A percentile compares a stretch with the other conserved stretches of the same genome.
Conservation (phyloP, 64 coral and sea anemone species). For the Pachyseris speciosa region DNA sequence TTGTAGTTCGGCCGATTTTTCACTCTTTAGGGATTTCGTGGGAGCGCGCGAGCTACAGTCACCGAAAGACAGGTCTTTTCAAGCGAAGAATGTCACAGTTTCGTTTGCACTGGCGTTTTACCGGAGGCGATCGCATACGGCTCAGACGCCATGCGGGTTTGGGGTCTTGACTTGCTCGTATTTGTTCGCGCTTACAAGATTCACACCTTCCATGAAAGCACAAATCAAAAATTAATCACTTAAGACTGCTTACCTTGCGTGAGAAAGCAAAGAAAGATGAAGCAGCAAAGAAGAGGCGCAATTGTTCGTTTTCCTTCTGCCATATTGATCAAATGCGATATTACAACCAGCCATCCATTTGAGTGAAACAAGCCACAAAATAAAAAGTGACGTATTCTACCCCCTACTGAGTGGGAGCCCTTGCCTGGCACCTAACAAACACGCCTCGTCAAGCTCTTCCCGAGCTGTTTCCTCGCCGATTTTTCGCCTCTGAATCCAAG, state of each 20-base stretch:
- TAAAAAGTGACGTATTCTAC: conserved; percentile 32
- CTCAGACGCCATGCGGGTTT: background rate
- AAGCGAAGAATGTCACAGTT: background rate
- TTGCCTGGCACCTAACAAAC: background rate
- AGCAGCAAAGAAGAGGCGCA: background rate
- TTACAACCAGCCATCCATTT: background rate
- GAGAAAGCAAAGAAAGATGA: conserved; percentile 8
- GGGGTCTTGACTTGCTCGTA: background rate
- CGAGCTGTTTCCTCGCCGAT: background rate
- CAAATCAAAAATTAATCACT: conserved; percentile 55
- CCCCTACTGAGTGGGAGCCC: conserved; percentile 5
- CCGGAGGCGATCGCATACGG: background rate
- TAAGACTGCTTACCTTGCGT: conserved; percentile 25
- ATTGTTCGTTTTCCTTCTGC: background rate
- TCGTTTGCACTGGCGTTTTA: background rate
- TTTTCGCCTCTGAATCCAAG: background rate
- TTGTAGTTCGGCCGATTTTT: background rate
- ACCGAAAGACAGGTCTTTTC: background rate
- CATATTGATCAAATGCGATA: conserved; percentile 36
- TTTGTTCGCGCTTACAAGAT: conserved; percentile 26
- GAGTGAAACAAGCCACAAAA: conserved; percentile 6
- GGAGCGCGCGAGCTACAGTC: background rate
- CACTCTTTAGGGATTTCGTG: background rate
- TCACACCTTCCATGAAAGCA: conserved; percentile 57
- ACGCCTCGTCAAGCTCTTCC: too few relatives aligned